Evolutionary conservation across 1,140 invertebrate species (phyloP), one percentile per base, ranked within the genome.

Genomic region (Pseudomyrmex concolor): DNA sequence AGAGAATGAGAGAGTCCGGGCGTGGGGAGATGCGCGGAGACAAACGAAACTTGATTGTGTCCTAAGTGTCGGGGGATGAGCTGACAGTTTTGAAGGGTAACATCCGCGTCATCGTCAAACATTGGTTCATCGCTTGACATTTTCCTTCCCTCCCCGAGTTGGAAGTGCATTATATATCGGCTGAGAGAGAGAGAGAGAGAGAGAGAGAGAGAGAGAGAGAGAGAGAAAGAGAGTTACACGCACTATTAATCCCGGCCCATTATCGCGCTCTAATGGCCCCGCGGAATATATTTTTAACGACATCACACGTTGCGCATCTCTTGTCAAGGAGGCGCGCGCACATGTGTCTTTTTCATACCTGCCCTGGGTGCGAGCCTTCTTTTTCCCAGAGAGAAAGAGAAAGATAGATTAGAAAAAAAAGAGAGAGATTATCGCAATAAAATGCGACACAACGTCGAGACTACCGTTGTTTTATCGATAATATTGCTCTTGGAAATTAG

Each of bases 171-270:
- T 71, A 64, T 71, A 66, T 19, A 57, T 57, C 51, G 1, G 43
- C 45, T 51, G 60, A 87, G 74, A 34, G 34, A 34, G 34, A 34
- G 34, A 34, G 25, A 25, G 25, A 25, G 25, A 25, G 25, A 25
- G 25, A 25, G 25, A 25, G 25, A 25, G 25, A 25, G 25, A 25
- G 25, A 25, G 25, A 25, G 25, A 34, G 25, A 34, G 25, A 34
- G 25, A 34, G 25, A 34, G 25, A 34, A 5, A 34, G 34, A 34
- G 34, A 34, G 5, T 86, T 86, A 83, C 81, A 89, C 85, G 84
- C 84, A 66, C 87, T 88, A 90, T 90, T 90, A 90, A 90, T 90
- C 80, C 77, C 86, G 73, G 25, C 85, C 84, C 81, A 90, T 90
- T 90, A 90, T 86, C 34, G 86, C 78, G 87, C 85, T 84, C 82